Conservation (phyloP, 2,888 invertebrate genomes). For the Cantharis nigra region DNA sequence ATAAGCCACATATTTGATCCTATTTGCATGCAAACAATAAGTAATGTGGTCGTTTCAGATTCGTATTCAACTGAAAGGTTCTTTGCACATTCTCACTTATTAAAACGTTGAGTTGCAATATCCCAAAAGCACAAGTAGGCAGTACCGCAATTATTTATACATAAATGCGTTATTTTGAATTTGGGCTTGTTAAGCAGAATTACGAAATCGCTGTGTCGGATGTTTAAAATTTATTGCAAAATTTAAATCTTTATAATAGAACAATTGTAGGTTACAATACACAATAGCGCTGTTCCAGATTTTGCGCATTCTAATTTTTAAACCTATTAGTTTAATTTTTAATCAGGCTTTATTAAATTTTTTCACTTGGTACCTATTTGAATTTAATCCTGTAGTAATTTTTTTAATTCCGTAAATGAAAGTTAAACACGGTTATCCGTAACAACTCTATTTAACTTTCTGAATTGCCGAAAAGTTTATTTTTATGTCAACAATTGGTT, state of each 20-base stretch:
- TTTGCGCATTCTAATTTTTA: neutral
- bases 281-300: neutral
- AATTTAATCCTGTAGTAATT: neutral
- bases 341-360: neutral
- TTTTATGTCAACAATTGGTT: neutral
- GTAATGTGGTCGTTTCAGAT: slow-evolving; percentile 6
- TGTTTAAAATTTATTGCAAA: neutral
- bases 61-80: slow-evolving; percentile 4
- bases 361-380: neutral
- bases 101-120: slow-evolving; percentile 11
- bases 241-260: neutral
- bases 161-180: slow-evolving; percentile 6
- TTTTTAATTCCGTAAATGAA: neutral
- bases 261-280: neutral
- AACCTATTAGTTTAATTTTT: neutral
- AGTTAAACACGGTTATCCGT: neutral
- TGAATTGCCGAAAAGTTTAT: neutral
- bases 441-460: neutral
- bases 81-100: neutral
- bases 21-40: slow-evolving; percentile 9
- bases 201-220: neutral
- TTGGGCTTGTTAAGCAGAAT: slow-evolving; percentile 5
- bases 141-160: slow-evolving; percentile 4
- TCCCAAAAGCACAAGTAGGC: slow-evolving; percentile 1
- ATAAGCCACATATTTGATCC: slow-evolving; percentile 9